phyloP scores from a whole-genome alignment of 2,113 vertebrate genomes.

The Bombycilla garrulus region DNA sequence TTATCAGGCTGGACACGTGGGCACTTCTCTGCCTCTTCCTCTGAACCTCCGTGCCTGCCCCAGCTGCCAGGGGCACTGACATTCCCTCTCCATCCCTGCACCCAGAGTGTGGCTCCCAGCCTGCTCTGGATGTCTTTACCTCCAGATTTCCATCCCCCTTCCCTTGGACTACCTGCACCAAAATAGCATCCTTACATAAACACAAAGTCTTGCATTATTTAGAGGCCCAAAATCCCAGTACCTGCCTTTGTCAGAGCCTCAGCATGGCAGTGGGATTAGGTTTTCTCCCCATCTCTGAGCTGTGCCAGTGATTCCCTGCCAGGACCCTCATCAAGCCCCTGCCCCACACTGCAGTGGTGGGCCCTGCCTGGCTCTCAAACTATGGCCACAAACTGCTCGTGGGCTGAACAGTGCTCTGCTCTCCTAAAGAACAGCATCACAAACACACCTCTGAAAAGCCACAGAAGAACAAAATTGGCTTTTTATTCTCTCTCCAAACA shows the following conservation, averaged over 20 bases:
- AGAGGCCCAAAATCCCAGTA: background rate
- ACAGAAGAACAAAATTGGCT: background rate
- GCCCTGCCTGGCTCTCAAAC: background rate
- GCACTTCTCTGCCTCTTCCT: background rate
- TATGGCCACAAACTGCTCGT: rapidly evolving
- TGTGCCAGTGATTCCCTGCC: background rate
- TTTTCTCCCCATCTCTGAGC: background rate
- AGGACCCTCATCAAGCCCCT: background rate
- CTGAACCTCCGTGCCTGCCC: background rate
- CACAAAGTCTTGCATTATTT: background rate
- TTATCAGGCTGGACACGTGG: rapidly evolving
- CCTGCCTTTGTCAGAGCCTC: background rate
- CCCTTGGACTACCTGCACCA: background rate
- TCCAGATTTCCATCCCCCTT: background rate
- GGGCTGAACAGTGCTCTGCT: background rate
- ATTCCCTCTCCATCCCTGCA: background rate
- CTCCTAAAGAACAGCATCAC: background rate
- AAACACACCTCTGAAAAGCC: background rate
- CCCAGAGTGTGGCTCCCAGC: background rate
- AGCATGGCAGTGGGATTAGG: background rate
- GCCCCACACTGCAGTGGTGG: background rate
- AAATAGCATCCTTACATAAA: background rate
- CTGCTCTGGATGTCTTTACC: background rate
- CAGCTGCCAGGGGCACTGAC: background rate
- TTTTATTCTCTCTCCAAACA: background rate